These are phyloP conservation scores for Plotosus lineatus DNA, from an alignment of 2,113 vertebrate genomes.

Conservation along the genomic window DNA sequence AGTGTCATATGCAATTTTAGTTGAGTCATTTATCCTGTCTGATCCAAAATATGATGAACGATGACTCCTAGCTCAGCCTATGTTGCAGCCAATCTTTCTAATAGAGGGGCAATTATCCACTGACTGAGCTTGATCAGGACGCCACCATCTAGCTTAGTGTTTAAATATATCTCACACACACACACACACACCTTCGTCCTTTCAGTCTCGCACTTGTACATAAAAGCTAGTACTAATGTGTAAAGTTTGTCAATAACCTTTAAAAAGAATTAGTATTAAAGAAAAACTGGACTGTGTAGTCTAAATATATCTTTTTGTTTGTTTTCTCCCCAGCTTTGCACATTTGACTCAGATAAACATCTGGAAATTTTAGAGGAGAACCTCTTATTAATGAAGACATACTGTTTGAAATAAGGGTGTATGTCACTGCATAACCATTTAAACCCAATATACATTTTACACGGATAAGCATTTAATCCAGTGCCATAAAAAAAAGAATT, in stretches of 20 bases:
- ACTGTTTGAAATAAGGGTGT: not conserved
- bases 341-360: not conserved
- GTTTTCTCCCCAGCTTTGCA: not conserved
- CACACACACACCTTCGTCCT: no score
- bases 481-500: not conserved
- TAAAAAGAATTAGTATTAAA: not conserved
- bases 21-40: slow-evolving; percentile 25
- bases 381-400: not conserved
- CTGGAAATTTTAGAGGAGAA: not conserved
- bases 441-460: not conserved
- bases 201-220: not conserved
- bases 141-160: slow-evolving; percentile 6
- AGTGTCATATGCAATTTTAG: slow-evolving; percentile 39
- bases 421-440: not conserved
- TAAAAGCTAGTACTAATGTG: not conserved
- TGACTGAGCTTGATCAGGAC: slow-evolving; percentile 37
- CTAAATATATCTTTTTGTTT: not conserved
- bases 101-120: slow-evolving; percentile 53
- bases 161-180: no score
- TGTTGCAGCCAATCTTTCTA: slow-evolving; percentile 40
- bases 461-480: not conserved
- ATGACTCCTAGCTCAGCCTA: slow-evolving; percentile 45
- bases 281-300: not conserved
- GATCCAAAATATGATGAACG: slow-evolving; percentile 25
- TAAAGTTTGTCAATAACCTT: not conserved